Conservation (phyloP, 2,888 invertebrate genomes). For the Drosophila anomalata region DNA sequence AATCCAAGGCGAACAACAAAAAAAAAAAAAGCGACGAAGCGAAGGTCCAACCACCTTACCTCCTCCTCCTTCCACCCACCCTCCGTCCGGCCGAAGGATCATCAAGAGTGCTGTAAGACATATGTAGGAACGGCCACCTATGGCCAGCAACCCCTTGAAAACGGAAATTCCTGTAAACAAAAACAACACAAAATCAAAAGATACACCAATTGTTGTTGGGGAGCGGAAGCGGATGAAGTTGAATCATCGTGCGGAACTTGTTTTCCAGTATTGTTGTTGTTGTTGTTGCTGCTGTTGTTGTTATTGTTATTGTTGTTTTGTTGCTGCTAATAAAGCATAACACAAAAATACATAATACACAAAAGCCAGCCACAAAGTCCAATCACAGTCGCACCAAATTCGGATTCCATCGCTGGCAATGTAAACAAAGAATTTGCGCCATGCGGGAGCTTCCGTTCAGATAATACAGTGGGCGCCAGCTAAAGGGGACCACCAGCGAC, state of each 20-base stretch:
- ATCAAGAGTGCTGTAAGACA: constrained; percentile 31
- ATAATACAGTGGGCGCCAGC: constrained; percentile 1
- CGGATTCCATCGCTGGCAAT: constrained; percentile 36
- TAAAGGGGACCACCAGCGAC: background rate
- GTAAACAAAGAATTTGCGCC: constrained; percentile 64
- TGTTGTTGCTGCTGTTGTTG: constrained; percentile 8
- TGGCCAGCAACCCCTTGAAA: constrained; percentile 16
- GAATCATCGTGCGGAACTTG: constrained; percentile 76
- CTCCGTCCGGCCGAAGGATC: constrained; percentile 16
- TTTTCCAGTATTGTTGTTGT: constrained; percentile 49
- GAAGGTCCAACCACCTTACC: constrained; percentile 9
- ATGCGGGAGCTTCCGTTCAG: constrained; percentile 5
- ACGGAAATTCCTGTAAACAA: constrained; percentile 5
- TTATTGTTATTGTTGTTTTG: constrained; percentile 6
- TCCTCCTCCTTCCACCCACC: background rate
- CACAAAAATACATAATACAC: constrained; percentile 10
- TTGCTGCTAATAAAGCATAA: constrained; percentile 27
- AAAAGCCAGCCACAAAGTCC: constrained; percentile 33
- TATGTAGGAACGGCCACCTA: constrained; percentile 21
- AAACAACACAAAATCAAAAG: constrained; percentile 30
- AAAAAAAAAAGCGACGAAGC: constrained; percentile 1
- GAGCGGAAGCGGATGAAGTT: constrained; percentile 65
- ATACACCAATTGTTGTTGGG: constrained; percentile 42
- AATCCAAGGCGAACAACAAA: constrained; percentile 40
- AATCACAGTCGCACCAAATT: constrained; percentile 26